Base-by-base conservation (phyloP, 2,113 vertebrate genomes). In the Lophura nycthemera region DNA sequence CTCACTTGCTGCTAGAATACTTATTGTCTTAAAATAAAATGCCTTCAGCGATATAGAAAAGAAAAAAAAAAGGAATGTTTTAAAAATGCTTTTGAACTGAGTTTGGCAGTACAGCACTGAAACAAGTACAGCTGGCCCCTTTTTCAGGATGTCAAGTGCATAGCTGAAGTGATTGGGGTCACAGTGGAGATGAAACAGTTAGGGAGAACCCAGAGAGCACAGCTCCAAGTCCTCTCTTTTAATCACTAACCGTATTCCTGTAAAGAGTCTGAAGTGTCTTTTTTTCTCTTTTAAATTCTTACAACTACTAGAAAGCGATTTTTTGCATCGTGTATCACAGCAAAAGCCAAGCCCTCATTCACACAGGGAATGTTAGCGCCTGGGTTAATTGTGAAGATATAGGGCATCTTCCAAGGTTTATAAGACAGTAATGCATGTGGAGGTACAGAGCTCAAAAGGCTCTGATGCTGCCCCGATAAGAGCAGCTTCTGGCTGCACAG, bases 271-370 rank as follows among this genome's bases (percentile, higher is more conserved):
- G 43, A 90, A 90, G 50, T 60, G 17, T 7, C 4, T 43, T 17
- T 27, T 4, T 14, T 8, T 24, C 11, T 18, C 42, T 15, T 20
- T n/a, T 42, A 27, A 91, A 90, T 86, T 57, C 42, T 81, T 86
- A 77, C 30, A 78, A 72, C 50, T 81, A 24, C 57, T 27, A 21
- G 32, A 64, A 47, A 66, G 24, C 25, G 29, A 47, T 61, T 91
- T 81, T 94, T 94, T 86, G 59, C 48, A 89, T 80, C 29, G 7
- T n/a, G 36, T 92, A 36, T 71, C 72, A 50, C 36, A 29, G 83
- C 83, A 93, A 86, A 95, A 93, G 73, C 80, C 88, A 86, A 93
- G 83, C 63, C 54, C 88, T 90, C 90, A 61, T 82, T 81, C 89
- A 86, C 79, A 74, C 69, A 47, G 80, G 88, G 86, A 92, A 95